Evolutionary conservation across 2,113 vertebrate species (phyloP), one percentile per base, ranked within the genome.

Genomic region (Tinamus guttatus): DNA sequence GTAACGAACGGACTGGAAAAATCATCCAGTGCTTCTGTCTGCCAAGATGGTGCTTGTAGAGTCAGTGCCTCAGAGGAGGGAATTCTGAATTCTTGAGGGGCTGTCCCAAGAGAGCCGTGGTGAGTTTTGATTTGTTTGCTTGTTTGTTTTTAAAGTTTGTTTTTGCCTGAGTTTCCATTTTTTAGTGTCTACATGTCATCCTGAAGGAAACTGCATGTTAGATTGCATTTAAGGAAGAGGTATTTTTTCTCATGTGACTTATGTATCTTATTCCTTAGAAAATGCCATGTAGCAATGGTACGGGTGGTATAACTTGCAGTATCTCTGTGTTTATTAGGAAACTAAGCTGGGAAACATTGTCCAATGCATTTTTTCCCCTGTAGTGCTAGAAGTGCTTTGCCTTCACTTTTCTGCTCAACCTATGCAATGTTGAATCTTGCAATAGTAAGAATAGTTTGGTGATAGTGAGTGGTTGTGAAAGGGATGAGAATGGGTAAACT

Each of bases 211-310:
- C 82, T 76, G 16, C 52, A 56, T 73, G 32, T 64, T 2, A 47
- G 62, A 51, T 60, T 34, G 52, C 19, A 11, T 80, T 90, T 82
- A 28, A 83, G 59, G 47, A 87, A 51, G 52, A 25, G 69, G 27
- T 19, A 13, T 85, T 82, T 85, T 34, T 76, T 59, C 38, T 47
- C 49, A 52, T 41, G 38, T 64, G 47, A 38, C 41, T 89, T 71
- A 32, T 27, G 51, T 41, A 27, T 64, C 79, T 90, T 68, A 75
- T 36, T 92, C 88, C 13, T n/a, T 58, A 13, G 54, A 88, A 73
- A 83, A 52, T 21, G 25, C 43, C 71, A 9, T 27, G 17, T 74
- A 69, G 9, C 20, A 32, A 17, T 56, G 52, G 30, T 25, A 13
- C 28, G 27, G 27, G 52, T 52, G 11, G 7, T 65, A 90, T 88